These are phyloP conservation scores for Bergia sp. DNA, from an alignment of 92 coral and sea anemone species.

Conservation along the genomic window DNA sequence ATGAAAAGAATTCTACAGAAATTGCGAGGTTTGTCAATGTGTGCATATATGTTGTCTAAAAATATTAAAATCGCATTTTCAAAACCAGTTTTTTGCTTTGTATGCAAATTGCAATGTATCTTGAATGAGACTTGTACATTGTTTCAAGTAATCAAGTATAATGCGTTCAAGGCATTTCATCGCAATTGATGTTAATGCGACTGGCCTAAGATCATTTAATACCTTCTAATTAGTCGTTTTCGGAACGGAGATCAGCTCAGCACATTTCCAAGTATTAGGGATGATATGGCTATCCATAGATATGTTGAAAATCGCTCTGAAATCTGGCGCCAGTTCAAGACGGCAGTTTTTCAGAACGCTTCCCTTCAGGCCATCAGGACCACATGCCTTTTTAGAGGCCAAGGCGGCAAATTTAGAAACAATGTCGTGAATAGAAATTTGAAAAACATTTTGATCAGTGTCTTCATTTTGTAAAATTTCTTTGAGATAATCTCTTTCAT, in stretches of 20 bases:
- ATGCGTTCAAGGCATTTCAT: background rate
- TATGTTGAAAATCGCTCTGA: background rate
- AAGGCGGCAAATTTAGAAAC: background rate
- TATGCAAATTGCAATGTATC: background rate
- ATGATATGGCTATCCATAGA: background rate
- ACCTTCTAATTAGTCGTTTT: background rate
- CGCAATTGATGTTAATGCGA: too few relatives aligned
- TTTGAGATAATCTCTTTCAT: background rate
- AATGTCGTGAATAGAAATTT: background rate
- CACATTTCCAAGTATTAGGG: background rate
- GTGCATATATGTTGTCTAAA: background rate
- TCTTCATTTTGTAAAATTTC: background rate
- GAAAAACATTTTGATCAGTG: background rate
- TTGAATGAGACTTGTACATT: too few relatives aligned
- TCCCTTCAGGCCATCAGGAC: background rate
- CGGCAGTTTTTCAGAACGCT: background rate
- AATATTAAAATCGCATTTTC: background rate
- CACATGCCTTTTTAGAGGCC: background rate
- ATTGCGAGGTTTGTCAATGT: slow-evolving; percentile 6
- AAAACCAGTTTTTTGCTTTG: background rate
- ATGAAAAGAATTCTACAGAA: slow-evolving; percentile 12
- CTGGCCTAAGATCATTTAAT: background rate
- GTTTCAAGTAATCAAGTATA: background rate
- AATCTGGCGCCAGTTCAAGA: background rate
- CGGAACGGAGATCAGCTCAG: background rate